Evolutionary conservation across 2,888 invertebrate genomes (phyloP).

Genomic region (Venustoraphidia nigricollis): DNA sequence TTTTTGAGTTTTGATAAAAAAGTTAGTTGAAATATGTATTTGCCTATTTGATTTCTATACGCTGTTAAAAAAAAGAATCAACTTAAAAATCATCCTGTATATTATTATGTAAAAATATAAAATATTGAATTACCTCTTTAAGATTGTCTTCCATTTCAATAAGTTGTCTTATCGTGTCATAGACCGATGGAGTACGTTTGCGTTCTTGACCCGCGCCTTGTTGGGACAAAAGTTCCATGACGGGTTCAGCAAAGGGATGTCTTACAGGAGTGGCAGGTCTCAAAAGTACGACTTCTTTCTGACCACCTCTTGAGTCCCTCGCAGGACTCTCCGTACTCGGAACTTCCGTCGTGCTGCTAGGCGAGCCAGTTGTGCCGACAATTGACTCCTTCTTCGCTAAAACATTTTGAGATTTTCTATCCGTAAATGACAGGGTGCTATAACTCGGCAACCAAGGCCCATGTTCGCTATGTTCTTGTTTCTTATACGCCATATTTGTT

Average conservation of each 20-base stretch:
- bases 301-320: slow-evolving; percentile 26
- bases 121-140: slow-evolving; percentile 35
- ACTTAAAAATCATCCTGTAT: slow-evolving; percentile 8
- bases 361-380: slow-evolving; percentile 16
- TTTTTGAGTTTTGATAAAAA: too few species aligned
- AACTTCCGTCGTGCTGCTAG: slow-evolving; percentile 13
- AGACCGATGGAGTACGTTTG: slow-evolving; percentile 31
- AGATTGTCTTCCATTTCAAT: slow-evolving; percentile 35
- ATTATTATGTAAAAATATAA: slow-evolving; percentile 10
- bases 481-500: slow-evolving; percentile 12
- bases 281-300: slow-evolving; percentile 48
- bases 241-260: slow-evolving; percentile 35
- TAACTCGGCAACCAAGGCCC: slow-evolving; percentile 9
- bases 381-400: slow-evolving; percentile 7
- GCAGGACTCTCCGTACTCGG: slow-evolving; percentile 1
- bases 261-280: slow-evolving; percentile 39
- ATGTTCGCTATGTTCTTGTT: slow-evolving; percentile 12
- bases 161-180: slow-evolving; percentile 39
- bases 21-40: too few species aligned
- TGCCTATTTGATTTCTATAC: too few species aligned
- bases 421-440: slow-evolving; percentile 14
- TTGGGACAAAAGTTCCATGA: slow-evolving; percentile 32
- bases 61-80: too few species aligned
- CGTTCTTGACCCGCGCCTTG: slow-evolving; percentile 17
- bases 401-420: slow-evolving; percentile 11